These are phyloP conservation scores for Microcebus tavaratra DNA, from an alignment of 2,113 vertebrate genomes.

Conservation along the genomic window DNA sequence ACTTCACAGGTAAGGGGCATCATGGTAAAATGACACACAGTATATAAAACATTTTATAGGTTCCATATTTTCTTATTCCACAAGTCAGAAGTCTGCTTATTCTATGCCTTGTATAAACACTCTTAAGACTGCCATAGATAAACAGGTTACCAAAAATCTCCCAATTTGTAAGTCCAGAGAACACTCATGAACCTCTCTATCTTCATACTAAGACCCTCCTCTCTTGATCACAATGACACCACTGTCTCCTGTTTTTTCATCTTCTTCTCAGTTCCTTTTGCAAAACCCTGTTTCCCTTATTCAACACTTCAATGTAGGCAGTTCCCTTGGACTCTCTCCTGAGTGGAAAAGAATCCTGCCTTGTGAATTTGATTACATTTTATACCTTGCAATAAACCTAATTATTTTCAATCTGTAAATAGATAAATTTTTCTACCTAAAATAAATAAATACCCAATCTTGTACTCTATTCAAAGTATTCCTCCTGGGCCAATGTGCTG, in stretches of 20 bases:
- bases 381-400: neutral
- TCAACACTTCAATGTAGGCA: neutral
- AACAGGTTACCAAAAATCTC: neutral
- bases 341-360: neutral
- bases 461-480: conserved; percentile 6
- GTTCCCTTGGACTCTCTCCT: neutral
- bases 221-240: neutral
- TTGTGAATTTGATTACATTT: neutral
- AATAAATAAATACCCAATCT: neutral
- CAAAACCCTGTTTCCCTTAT: neutral
- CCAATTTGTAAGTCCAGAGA: neutral
- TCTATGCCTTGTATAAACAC: neutral
- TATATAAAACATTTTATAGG: neutral
- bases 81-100: neutral
- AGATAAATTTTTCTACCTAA: neutral
- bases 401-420: neutral
- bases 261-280: conserved; percentile 1
- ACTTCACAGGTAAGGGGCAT: neutral
- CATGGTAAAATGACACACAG: neutral
- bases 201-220: neutral
- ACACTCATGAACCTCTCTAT: neutral
- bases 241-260: neutral
- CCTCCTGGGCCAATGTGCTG: neutral
- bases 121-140: neutral
- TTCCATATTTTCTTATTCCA: neutral